A percentile compares a stretch with the other conserved stretches of the same genome.
Evolutionary conservation across 2,113 vertebrate genomes (phyloP).

Genomic region (Hystrix brachyura): DNA sequence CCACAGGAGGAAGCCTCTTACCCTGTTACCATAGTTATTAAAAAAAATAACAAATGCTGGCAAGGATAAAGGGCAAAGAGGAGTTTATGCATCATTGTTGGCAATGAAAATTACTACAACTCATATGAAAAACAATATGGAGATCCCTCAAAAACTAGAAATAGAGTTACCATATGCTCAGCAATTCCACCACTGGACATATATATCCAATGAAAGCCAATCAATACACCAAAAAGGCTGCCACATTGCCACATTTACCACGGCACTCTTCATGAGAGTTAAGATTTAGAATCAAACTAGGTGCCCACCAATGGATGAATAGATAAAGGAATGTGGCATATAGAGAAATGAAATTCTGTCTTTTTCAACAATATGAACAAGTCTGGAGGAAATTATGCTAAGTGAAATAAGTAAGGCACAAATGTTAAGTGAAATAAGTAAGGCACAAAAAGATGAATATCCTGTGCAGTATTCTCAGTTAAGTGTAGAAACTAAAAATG

Average conservation of each 20-base stretch:
- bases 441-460: neutral
- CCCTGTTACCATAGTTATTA: neutral
- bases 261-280: too few species aligned
- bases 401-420: neutral
- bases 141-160: neutral
- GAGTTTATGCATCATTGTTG: neutral
- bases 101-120: neutral
- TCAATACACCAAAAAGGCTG: neutral
- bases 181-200: neutral
- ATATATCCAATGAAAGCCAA: neutral
- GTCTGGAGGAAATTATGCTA: neutral
- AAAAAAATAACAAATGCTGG: neutral
- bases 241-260: neutral
- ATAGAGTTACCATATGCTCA: neutral
- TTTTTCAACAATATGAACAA: neutral
- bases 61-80: neutral
- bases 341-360: neutral
- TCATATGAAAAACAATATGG: neutral
- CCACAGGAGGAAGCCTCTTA: neutral
- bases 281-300: neutral
- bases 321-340: neutral
- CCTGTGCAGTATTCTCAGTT: neutral
- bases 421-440: neutral
- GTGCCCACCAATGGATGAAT: neutral
- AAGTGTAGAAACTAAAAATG: neutral